phyloP scores from a whole-genome alignment of 2,113 vertebrate genomes.

The Agelaius phoeniceus region DNA sequence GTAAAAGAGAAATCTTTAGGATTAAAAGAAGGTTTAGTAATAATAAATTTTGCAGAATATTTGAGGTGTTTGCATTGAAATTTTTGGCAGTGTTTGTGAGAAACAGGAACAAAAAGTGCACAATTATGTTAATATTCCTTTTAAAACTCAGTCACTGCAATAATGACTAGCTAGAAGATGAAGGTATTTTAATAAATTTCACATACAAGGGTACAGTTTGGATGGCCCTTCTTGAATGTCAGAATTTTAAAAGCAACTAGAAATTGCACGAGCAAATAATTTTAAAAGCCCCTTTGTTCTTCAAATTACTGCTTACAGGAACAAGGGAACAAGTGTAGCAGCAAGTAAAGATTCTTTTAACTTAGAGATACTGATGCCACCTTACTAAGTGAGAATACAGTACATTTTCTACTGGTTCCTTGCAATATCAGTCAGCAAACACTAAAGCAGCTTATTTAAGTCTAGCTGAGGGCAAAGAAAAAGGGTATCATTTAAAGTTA shows the following conservation, averaged over 20 bases:
- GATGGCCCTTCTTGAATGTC: slow-evolving; percentile 6
- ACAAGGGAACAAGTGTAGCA: not conserved
- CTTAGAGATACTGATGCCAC: slow-evolving; percentile 1
- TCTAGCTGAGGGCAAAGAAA: slow-evolving; percentile 20
- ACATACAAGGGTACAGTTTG: slow-evolving; percentile 32
- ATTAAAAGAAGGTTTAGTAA: slow-evolving; percentile 52
- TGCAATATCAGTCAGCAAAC: slow-evolving; percentile 40
- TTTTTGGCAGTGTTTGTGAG: slow-evolving; percentile 47
- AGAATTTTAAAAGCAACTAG: not conserved
- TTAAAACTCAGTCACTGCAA: slow-evolving; percentile 55
- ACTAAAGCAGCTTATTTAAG: slow-evolving; percentile 38
- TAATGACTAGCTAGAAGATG: slow-evolving; percentile 39
- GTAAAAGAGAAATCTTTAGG: slow-evolving; percentile 64
- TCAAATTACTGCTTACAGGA: not conserved
- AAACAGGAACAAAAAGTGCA: slow-evolving; percentile 32
- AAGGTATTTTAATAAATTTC: slow-evolving; percentile 52
- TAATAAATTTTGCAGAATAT: slow-evolving; percentile 51
- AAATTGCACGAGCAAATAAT: slow-evolving; percentile 20
- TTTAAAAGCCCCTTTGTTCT: slow-evolving; percentile 8
- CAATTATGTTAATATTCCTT: slow-evolving; percentile 34
- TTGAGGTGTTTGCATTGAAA: slow-evolving; percentile 54
- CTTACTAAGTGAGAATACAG: slow-evolving; percentile 36
- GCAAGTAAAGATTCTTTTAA: slow-evolving; percentile 3
- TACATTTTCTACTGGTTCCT: slow-evolving; percentile 48
- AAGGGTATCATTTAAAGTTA: slow-evolving; percentile 36